Base-by-base conservation (phyloP, 1,140 invertebrate genomes). In the Drosophila busckii region DNA sequence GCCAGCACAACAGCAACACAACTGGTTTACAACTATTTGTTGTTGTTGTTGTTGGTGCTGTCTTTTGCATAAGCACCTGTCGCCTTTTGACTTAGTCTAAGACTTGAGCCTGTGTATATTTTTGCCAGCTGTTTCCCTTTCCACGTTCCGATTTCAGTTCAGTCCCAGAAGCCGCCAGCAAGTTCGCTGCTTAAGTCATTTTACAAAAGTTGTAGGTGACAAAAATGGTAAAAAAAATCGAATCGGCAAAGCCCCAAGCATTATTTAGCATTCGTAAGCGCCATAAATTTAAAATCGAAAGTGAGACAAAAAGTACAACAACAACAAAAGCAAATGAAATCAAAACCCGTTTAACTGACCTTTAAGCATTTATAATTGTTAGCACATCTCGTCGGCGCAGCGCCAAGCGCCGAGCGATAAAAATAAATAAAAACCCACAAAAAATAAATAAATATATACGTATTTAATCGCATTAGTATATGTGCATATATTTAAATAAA, bases 331-430 rank as follows among this genome's bases (percentile, higher is more conserved):
- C n/a, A n/a, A n/a, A n/a, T n/a, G n/a, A 28, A 19, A 49, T 22
- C 62, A 34, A 65, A 78, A 78, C 73, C 50, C 63, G 73, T 78
- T 78, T 73, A 64, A 22, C 46, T 78, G 73, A 78, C 73, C 73
- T 80, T 80, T 82, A 80, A 54, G 70, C 73, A 80, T 80, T 68
- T 73, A 80, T 80, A 73, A 80, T 63, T 42, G 68, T 78, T 80
- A 80, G 71, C 73, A 80, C 71, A 78, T 80, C 68, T 55, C 41
- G n/a, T n/a, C n/a, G n/a, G n/a, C n/a, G n/a, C n/a, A n/a, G n/a
- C n/a, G n/a, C n/a, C n/a, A n/a, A n/a, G n/a, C n/a, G n/a, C n/a
- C n/a, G 7, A 6, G 19, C 9, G 8, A 7, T 3, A 26, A 31
- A 22, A 35, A 46, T 4, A 28, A 35, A 54, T n/a, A n/a, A n/a